Evolutionary conservation across 2,113 vertebrate species (phyloP).

Genomic region (Microtus oregoni): DNA sequence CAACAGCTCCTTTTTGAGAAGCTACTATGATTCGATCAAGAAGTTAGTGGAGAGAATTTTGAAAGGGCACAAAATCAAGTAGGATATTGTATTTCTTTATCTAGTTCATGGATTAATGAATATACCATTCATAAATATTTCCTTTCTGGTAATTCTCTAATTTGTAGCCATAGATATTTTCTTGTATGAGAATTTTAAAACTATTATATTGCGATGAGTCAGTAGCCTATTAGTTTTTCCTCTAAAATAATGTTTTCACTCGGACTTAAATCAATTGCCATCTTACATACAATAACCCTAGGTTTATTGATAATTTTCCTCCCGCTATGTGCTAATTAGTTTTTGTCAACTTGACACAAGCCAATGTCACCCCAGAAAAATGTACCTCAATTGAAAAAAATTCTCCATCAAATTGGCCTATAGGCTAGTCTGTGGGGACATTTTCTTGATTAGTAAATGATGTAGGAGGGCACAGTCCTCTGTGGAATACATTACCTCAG

Average conservation of each 20-base stretch:
- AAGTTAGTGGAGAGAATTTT: background rate
- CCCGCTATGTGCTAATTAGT: background rate
- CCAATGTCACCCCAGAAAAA: background rate
- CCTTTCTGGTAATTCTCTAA: background rate
- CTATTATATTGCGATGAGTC: background rate
- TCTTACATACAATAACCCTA: background rate
- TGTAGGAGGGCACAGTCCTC: background rate
- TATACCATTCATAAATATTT: background rate
- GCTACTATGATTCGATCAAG: background rate
- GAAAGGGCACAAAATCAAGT: background rate
- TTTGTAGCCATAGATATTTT: background rate
- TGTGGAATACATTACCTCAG: background rate
- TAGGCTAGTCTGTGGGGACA: background rate
- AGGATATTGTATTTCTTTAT: background rate
- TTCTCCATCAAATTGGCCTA: background rate
- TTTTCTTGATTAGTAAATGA: background rate
- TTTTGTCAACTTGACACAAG: background rate
- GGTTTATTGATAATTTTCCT: background rate
- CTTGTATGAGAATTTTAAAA: background rate
- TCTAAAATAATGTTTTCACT: background rate
- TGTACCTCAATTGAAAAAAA: background rate
- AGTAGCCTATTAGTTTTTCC: background rate
- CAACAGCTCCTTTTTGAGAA: background rate
- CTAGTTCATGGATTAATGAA: constrained; percentile 7
- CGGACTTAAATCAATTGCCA: background rate